Base-by-base conservation (phyloP, 2,113 vertebrate species). In the Galemys pyrenaicus region DNA sequence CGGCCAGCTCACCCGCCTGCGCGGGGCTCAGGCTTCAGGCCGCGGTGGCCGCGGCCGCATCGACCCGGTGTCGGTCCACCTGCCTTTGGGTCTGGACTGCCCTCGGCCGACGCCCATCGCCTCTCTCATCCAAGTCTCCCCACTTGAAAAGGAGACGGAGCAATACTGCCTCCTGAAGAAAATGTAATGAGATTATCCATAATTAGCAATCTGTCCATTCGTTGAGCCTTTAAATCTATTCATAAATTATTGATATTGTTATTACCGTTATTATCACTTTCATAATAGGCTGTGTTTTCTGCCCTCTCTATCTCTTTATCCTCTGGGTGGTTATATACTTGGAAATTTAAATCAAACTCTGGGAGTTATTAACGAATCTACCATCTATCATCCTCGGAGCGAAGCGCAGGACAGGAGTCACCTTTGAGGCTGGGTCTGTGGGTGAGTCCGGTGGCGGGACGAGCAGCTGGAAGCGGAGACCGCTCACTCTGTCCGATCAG, bases 91-190 rank as follows among this genome's bases (percentile, higher is more conserved):
- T 51, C 30, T 44, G 49, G 51, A 13, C 37, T 24, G 15, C 41
- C 26, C 28, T 85, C 46, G 54, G 22, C 54, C 64, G 88, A 74
- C 17, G 30, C 44, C 74, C 44, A 62, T 88, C n/a, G 32, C 13
- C 2, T 35, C 9, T 80, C 9, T 32, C 15, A n/a, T 35, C 11
- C 44, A 65, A 32, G 17, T 28, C 56, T 86, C 73, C 12, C 6
- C 20, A 41, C 46, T 62, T 68, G 30, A 49, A 70, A 92, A 67
- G 12, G 8, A 20, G 46, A 41, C n/a, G n/a, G 41, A 41, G 74
- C 44, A 83, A 75, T 9, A 87, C 15, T 74, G 30, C 16, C 37
- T 89, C 60, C 51, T 85, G 87, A 51, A 90, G 68, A 89, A 89
- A 92, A 64, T 70, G 22, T 12, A 78, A 58, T 32, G 39, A 35